phyloP scores from a whole-genome alignment of 2,888 invertebrate species.

The Plutella xylostella region DNA sequence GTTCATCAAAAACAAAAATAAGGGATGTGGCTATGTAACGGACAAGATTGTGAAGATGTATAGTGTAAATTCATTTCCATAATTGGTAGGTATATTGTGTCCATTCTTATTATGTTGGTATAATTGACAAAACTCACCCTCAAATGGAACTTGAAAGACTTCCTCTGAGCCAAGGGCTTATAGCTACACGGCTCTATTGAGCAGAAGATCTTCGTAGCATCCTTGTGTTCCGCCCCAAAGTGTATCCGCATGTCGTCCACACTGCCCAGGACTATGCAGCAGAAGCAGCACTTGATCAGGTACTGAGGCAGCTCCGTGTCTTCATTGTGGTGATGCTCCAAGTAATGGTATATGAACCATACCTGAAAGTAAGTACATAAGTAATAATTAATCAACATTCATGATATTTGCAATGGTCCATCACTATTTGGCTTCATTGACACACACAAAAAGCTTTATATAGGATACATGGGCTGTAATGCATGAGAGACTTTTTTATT shows the following conservation, averaged over 20 bases:
- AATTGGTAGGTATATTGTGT: no score
- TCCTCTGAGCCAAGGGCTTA: slow-evolving; percentile 49
- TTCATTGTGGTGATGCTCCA: slow-evolving; percentile 33
- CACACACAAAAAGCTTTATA: no score
- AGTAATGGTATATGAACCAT: slow-evolving; percentile 49
- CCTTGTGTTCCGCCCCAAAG: slow-evolving; percentile 41
- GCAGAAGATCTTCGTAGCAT: slow-evolving; percentile 50
- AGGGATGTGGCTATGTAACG: no score
- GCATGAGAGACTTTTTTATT: no score
- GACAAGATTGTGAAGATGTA: no score
- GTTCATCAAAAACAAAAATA: no score
- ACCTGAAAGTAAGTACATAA: slow-evolving; percentile 36
- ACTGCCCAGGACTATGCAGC: slow-evolving; percentile 36
- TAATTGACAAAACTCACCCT: slow-evolving; percentile 34
- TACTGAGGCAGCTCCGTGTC: slow-evolving; percentile 23
- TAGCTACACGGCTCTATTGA: slow-evolving; percentile 45
- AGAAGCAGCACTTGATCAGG: slow-evolving; percentile 50
- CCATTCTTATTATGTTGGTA: no score
- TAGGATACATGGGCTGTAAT: no score
- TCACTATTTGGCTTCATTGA: no score
- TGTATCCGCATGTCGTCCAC: slow-evolving; percentile 47
- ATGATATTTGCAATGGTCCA: no score
- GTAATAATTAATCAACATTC: no score
- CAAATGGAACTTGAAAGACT: slow-evolving; percentile 55
- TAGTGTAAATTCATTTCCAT: no score